A percentile compares a stretch with the other conserved stretches of the same genome.
Evolutionary conservation across 1,140 invertebrate genomes (phyloP).

Genomic region (Atta colombica): DNA sequence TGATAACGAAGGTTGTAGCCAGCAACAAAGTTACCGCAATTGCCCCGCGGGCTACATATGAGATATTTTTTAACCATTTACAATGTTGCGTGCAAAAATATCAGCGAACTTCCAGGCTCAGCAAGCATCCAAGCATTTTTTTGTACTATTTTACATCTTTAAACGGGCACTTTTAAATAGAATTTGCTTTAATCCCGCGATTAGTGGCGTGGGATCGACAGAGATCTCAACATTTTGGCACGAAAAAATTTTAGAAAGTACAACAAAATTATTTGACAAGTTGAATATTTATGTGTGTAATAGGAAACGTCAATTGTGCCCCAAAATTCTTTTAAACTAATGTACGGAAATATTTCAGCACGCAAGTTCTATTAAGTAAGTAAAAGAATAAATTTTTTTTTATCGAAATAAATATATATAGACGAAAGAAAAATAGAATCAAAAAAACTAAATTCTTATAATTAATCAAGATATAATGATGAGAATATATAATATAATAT

Average conservation of each 20-base stretch:
- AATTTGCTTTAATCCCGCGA: not conserved
- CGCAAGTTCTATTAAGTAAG: no score
- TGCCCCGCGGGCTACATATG: conserved; percentile 31
- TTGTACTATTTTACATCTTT: not conserved
- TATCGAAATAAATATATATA: not conserved
- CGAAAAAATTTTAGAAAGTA: conserved; percentile 17
- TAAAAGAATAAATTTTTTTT: not conserved
- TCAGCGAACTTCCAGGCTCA: conserved; percentile 29
- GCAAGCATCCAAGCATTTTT: not conserved
- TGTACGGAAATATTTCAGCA: not conserved
- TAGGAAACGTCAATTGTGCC: not conserved
- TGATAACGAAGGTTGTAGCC: conserved; percentile 36
- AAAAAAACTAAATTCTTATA: not conserved
- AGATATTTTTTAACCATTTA: conserved; percentile 54
- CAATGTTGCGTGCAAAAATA: conserved; percentile 44
- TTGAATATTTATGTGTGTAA: not conserved
- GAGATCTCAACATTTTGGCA: not conserved
- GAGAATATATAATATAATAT: no score
- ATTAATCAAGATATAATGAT: conserved; percentile 1
- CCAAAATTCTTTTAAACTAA: not conserved
- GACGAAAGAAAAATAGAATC: not conserved
- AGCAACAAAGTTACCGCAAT: conserved; percentile 32
- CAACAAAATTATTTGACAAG: conserved; percentile 17
- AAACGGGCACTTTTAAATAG: conserved; percentile 26
- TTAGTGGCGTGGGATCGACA: not conserved